Conservation (phyloP, 2,797 vertebrate species). For the Leuciscus waleckii region DNA sequence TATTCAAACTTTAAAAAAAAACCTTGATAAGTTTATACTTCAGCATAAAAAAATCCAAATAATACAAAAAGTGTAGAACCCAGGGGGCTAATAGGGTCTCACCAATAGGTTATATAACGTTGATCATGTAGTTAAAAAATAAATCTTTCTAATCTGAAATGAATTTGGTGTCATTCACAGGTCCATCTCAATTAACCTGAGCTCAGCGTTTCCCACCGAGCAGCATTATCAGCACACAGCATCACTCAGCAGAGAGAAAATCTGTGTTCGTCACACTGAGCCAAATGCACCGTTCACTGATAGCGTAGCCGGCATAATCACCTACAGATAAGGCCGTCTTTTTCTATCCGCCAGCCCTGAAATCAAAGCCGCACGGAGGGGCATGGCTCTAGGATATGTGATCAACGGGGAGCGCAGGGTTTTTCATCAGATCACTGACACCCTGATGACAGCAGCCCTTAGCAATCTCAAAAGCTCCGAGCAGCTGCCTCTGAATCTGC, state of each 20-base stretch:
- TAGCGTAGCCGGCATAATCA: slow-evolving; percentile 54
- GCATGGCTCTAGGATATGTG: slow-evolving; percentile 48
- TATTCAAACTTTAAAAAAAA: neutral
- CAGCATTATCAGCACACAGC: slow-evolving; percentile 49
- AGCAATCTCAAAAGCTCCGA: slow-evolving; percentile 62
- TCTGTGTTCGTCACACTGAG: slow-evolving; percentile 33
- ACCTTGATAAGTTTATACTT: neutral
- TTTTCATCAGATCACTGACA: slow-evolving; percentile 71
- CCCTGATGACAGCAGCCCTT: slow-evolving; percentile 72
- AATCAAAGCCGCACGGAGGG: slow-evolving; percentile 56
- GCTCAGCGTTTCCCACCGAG: slow-evolving; percentile 45
- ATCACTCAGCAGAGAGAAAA: slow-evolving; percentile 39
- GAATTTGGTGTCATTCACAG: neutral
- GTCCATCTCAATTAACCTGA: slow-evolving; percentile 57
- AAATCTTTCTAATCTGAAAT: neutral
- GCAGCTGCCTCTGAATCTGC: slow-evolving; percentile 65
- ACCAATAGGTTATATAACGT: no score
- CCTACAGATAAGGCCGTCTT: slow-evolving; percentile 64
- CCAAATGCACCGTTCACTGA: slow-evolving; percentile 44
- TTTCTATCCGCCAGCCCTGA: slow-evolving; percentile 53
- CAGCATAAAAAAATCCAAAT: neutral
- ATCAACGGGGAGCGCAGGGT: slow-evolving; percentile 46
- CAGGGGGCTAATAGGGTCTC: no score
- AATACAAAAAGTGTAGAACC: slow-evolving; percentile 18
- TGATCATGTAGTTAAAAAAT: slow-evolving; percentile 33